Conservation (phyloP, 1,140 invertebrate species). For the Psix sp. region DNA sequence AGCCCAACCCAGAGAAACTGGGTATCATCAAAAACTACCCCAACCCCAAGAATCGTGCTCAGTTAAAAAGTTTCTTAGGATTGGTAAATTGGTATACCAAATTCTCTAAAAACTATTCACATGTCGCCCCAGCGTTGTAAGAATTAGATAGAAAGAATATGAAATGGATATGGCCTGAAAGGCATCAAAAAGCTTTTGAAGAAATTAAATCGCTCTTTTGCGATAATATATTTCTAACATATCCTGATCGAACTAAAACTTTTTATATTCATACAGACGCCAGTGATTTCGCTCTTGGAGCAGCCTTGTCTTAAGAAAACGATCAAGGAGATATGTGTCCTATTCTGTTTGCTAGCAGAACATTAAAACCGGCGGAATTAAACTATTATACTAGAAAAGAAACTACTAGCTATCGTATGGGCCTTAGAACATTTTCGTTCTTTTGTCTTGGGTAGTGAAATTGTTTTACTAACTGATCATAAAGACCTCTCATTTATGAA, state of each 20-base stretch:
- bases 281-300: constrained; percentile 1
- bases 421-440: too few relatives aligned
- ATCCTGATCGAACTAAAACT: constrained; percentile 2
- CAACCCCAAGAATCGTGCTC: constrained; percentile 60
- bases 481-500: constrained; percentile 7
- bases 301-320: constrained; percentile 6
- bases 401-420: too few relatives aligned
- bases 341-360: constrained; percentile 65
- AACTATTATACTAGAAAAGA: too few relatives aligned
- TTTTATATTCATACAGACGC: constrained; percentile 14
- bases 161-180: not conserved
- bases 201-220: not conserved
- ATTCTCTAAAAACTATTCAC: constrained; percentile 63
- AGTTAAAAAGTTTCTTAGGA: constrained; percentile 71
- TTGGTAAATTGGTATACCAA: constrained; percentile 70
- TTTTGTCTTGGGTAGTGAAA: too few relatives aligned
- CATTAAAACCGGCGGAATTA: too few relatives aligned
- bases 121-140: constrained; percentile 3
- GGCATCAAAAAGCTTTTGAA: not conserved
- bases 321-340: not conserved
- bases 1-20: constrained; percentile 20
- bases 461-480: not conserved
- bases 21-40: constrained; percentile 16
- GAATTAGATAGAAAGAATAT: constrained; percentile 1
- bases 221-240: constrained; percentile 4